Percentiles rank a stretch among this genome's conserved stretches.
Evolutionary conservation across 1,140 invertebrate species (phyloP).

Genomic region (Bombus cullumanus): DNA sequence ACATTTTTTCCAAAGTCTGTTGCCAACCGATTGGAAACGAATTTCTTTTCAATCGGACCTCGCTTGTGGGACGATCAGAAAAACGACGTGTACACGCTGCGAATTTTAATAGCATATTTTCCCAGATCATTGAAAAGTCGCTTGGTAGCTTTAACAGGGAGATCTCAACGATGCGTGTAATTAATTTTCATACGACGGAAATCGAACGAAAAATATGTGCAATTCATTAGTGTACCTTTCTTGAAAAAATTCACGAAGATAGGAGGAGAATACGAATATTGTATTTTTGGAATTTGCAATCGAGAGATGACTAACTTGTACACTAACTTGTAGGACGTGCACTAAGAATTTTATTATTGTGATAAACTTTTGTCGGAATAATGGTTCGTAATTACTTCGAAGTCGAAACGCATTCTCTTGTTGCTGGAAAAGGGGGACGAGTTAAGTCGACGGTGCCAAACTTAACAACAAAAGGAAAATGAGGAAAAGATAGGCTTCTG

Average conservation of each 20-base stretch:
- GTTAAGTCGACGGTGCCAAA: constrained; percentile 55
- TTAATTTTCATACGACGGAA: constrained; percentile 41
- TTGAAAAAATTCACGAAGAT: background rate
- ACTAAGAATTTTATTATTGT: constrained; percentile 50
- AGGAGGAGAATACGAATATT: constrained; percentile 9
- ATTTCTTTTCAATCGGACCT: constrained; percentile 1
- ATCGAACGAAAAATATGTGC: constrained; percentile 25
- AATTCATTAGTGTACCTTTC: constrained; percentile 38
- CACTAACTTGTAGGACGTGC: constrained; percentile 28
- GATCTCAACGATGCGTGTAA: constrained; percentile 1
- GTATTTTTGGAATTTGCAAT: constrained; percentile 55
- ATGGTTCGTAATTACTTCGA: background rate
- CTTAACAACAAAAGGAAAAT: background rate
- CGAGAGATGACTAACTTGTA: constrained; percentile 13
- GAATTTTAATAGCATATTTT: constrained; percentile 11
- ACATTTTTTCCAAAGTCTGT: background rate
- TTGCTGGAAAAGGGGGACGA: constrained; percentile 27
- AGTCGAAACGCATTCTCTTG: constrained; percentile 27
- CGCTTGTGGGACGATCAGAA: background rate
- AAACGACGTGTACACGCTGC: background rate
- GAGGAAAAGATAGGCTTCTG: background rate
- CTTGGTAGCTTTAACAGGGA: constrained; percentile 24
- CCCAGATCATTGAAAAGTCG: background rate
- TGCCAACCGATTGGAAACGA: background rate
- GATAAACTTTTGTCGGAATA: constrained; percentile 55